These are phyloP conservation scores for Pipra filicauda DNA, from an alignment of 2,113 vertebrate genomes.

Conservation along the genomic window DNA sequence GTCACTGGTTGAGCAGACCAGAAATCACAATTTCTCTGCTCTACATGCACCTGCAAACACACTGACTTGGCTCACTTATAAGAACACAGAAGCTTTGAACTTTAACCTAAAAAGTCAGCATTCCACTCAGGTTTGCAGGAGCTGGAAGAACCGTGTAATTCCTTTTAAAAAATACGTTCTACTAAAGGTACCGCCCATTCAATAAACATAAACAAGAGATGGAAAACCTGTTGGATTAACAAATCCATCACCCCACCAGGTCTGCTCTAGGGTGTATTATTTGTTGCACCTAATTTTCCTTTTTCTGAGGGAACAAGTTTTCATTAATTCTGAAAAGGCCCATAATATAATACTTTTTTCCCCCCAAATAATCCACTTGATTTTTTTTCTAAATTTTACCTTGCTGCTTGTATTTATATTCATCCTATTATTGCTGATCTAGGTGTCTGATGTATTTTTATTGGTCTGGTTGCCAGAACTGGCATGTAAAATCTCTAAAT, in stretches of 20 bases:
- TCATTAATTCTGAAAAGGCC: neutral
- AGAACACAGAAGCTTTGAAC: neutral
- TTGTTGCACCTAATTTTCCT: neutral
- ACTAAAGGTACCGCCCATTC: neutral
- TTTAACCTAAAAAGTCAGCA: neutral
- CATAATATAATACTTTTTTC: neutral
- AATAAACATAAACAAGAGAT: neutral
- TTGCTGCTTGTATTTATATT: neutral
- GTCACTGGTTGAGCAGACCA: constrained; percentile 13
- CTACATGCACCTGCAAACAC: neutral
- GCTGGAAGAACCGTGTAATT: neutral
- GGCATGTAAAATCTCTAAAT: neutral
- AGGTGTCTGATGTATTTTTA: neutral
- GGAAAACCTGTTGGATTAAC: neutral
- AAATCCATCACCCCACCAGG: neutral
- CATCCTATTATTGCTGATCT: neutral
- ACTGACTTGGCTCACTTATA: neutral
- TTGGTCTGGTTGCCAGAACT: neutral
- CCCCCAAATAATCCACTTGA: neutral
- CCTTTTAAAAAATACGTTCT: neutral
- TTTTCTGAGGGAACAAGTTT: neutral
- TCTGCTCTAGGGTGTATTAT: neutral
- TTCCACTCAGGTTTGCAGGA: neutral
- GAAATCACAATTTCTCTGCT: constrained; percentile 36
- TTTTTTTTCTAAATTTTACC: neutral